These are phyloP conservation scores for Brachyhypopomus gauderio DNA, from an alignment of 2,113 vertebrate genomes.

Conservation along the genomic window DNA sequence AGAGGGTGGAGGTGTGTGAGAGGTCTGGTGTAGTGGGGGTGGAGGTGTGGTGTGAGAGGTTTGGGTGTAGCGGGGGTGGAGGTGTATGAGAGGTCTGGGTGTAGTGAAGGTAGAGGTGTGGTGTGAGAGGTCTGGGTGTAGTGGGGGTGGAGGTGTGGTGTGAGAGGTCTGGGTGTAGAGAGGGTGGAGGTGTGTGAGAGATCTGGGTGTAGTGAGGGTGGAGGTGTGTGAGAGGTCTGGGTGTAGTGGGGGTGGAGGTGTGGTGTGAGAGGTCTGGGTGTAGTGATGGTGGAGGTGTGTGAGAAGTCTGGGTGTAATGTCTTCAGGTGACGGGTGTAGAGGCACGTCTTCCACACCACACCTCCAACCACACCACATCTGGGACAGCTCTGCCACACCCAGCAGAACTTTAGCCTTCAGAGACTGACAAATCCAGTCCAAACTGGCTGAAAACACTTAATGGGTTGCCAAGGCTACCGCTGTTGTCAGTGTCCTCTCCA, in stretches of 20 bases:
- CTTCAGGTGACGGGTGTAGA: too few relatives aligned
- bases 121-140: too few relatives aligned
- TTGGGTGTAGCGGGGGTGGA: background rate
- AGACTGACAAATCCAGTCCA: conserved; percentile 21
- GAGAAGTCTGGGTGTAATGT: too few relatives aligned
- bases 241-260: too few relatives aligned
- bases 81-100: background rate
- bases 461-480: background rate
- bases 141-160: background rate
- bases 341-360: background rate
- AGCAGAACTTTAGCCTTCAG: conserved; percentile 27
- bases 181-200: background rate
- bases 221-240: too few relatives aligned
- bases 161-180: too few relatives aligned
- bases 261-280: too few relatives aligned
- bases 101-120: too few relatives aligned
- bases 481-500: background rate
- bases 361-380: background rate
- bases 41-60: too few relatives aligned
- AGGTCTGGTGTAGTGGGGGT: background rate
- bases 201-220: background rate
- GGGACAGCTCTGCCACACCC: background rate
- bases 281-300: too few relatives aligned
- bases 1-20: background rate
- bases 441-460: conserved; percentile 3